These are phyloP conservation scores for Iselma pallidipennis DNA, from an alignment of 2,888 invertebrate species.

Conservation along the genomic window DNA sequence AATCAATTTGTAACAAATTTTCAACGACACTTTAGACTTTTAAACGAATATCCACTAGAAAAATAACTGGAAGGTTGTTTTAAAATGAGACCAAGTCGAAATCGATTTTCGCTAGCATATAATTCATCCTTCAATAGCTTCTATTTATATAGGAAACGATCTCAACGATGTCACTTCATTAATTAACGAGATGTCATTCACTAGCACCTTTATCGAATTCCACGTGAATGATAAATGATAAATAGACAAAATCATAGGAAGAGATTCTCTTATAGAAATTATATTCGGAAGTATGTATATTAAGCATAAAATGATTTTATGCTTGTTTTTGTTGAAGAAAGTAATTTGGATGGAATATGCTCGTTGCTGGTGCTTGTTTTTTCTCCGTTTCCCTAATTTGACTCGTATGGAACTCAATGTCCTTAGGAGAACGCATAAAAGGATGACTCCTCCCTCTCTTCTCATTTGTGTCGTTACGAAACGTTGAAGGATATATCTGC, in stretches of 20 bases:
- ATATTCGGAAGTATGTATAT: neutral
- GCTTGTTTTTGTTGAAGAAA: neutral
- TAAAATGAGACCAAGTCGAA: no score
- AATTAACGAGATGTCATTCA: neutral
- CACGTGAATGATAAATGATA: neutral
- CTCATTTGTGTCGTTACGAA: neutral
- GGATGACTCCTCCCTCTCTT: conserved; percentile 1
- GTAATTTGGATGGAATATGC: neutral
- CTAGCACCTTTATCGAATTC: neutral
- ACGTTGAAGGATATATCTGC: conserved; percentile 12
- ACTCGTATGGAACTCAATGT: conserved; percentile 14
- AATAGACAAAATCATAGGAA: neutral
- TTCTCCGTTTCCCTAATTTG: neutral
- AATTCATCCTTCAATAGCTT: neutral
- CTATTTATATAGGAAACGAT: no score
- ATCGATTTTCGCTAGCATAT: no score
- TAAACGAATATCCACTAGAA: no score
- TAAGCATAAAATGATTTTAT: neutral
- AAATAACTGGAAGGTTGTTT: no score
- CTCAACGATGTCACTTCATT: no score
- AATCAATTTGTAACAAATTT: no score
- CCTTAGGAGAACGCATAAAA: conserved; percentile 16
- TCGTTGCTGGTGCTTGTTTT: neutral
- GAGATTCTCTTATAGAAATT: neutral
- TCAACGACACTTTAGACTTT: no score